phyloP scores from a whole-genome alignment of 2,113 vertebrate genomes.

The Muscicapa adusta region DNA sequence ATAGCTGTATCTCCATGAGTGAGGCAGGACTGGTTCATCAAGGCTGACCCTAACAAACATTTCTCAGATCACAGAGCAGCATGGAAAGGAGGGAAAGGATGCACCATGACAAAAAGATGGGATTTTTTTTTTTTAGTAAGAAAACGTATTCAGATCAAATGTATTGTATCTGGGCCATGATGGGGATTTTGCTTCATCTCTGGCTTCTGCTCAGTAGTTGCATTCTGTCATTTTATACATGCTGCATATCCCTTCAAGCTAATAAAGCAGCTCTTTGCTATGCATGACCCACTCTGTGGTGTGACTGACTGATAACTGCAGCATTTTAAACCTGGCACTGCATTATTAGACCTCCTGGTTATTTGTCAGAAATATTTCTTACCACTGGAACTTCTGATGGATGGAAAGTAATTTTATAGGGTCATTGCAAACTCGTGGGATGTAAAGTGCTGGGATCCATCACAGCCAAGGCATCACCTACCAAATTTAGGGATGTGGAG shows the following conservation, averaged over 20 bases:
- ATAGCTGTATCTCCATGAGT: background rate
- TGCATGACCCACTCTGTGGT: slow-evolving; percentile 22
- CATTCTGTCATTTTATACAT: slow-evolving; percentile 13
- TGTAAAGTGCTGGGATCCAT: background rate
- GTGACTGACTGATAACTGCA: slow-evolving; percentile 56
- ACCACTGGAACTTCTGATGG: background rate
- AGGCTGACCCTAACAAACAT: background rate
- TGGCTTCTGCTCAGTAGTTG: background rate
- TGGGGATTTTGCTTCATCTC: background rate
- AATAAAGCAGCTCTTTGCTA: slow-evolving; percentile 67
- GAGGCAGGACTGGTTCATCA: background rate
- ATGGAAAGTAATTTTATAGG: background rate
- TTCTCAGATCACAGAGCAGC: background rate
- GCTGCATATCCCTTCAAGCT: slow-evolving; percentile 36
- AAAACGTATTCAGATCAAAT: background rate
- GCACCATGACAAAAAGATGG: background rate
- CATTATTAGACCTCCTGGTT: slow-evolving; percentile 23
- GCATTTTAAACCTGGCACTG: slow-evolving; percentile 21
- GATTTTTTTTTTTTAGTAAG: background rate
- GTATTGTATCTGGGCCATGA: background rate
- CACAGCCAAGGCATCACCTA: background rate
- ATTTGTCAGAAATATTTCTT: slow-evolving; percentile 30
- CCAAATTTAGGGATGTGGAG: background rate
- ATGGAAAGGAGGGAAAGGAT: background rate
- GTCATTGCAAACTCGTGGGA: background rate